These are phyloP conservation scores for Stenichneumon culpator DNA, from an alignment of 2,888 invertebrate genomes.

Conservation along the genomic window DNA sequence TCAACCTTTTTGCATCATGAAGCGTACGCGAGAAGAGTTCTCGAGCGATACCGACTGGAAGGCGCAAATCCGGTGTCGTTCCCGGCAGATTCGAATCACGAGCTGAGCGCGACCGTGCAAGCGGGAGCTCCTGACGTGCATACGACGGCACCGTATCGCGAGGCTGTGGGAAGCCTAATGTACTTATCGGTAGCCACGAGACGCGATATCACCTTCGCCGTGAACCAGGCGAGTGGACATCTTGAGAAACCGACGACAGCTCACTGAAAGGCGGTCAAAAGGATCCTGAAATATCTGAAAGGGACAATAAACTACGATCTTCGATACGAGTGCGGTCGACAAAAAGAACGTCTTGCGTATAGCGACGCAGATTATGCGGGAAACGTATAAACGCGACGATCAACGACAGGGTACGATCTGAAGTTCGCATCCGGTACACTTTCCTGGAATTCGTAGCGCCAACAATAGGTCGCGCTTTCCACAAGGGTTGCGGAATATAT, in stretches of 20 bases:
- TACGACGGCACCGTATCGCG: constrained; percentile 32
- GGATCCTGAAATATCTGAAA: constrained; percentile 69
- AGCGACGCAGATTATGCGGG: constrained; percentile 81
- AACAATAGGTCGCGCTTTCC: constrained; percentile 69
- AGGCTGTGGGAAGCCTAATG: not conserved
- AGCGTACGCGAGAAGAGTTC: constrained; percentile 53
- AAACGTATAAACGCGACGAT: constrained; percentile 75
- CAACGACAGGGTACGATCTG: constrained; percentile 73
- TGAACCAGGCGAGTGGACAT: constrained; percentile 69
- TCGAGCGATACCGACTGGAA: constrained; percentile 62
- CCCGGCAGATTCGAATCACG: constrained; percentile 62
- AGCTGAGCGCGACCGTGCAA: not conserved
- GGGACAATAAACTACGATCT: constrained; percentile 12
- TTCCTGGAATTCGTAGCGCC: constrained; percentile 70
- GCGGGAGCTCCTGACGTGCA: constrained; percentile 3
- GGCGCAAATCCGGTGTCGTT: constrained; percentile 70
- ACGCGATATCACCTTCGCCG: constrained; percentile 15
- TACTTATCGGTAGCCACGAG: constrained; percentile 2
- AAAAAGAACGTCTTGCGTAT: constrained; percentile 65
- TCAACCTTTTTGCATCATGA: constrained; percentile 55
- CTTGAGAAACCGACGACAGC: constrained; percentile 72
- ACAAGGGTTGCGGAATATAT: constrained; percentile 77
- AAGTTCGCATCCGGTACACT: constrained; percentile 72
- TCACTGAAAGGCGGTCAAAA: constrained; percentile 74
- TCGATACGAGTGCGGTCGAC: constrained; percentile 64